phyloP scores from a whole-genome alignment of 2,113 vertebrate genomes.

The Bungarus multicinctus region DNA sequence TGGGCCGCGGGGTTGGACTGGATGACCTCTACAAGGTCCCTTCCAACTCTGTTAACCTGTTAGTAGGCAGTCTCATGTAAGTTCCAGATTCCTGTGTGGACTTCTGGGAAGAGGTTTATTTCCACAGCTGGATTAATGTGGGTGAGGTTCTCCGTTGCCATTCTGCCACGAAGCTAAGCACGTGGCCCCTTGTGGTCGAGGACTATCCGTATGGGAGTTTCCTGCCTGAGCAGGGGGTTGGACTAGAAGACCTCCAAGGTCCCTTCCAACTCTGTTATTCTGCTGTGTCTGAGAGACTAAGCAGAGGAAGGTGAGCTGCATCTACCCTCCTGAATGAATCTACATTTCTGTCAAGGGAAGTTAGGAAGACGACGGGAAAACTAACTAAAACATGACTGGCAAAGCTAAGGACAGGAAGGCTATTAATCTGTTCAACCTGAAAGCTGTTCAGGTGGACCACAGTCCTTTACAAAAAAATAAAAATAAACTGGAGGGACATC shows the following conservation, averaged over 20 bases:
- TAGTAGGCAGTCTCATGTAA: too few species aligned
- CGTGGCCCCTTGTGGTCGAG: too few species aligned
- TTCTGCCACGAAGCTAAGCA: too few species aligned
- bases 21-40: too few species aligned
- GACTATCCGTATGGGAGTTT: too few species aligned
- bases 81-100: not conserved
- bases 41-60: too few species aligned
- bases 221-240: too few species aligned
- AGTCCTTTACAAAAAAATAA: constrained; percentile 9
- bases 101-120: not conserved
- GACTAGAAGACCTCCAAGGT: too few species aligned
- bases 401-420: constrained; percentile 66
- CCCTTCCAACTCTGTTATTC: too few species aligned
- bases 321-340: constrained; percentile 51
- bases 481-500: constrained; percentile 66
- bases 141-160: not conserved
- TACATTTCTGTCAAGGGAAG: constrained; percentile 56
- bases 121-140: not conserved
- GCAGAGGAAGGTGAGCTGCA: too few species aligned
- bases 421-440: constrained; percentile 78
- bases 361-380: constrained; percentile 36
- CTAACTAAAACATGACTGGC: constrained; percentile 47
- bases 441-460: constrained; percentile 66
- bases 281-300: too few species aligned
- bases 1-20: too few species aligned